Conservation (phyloP, 1,140 invertebrate genomes). For the Habropoda laboriosa region DNA sequence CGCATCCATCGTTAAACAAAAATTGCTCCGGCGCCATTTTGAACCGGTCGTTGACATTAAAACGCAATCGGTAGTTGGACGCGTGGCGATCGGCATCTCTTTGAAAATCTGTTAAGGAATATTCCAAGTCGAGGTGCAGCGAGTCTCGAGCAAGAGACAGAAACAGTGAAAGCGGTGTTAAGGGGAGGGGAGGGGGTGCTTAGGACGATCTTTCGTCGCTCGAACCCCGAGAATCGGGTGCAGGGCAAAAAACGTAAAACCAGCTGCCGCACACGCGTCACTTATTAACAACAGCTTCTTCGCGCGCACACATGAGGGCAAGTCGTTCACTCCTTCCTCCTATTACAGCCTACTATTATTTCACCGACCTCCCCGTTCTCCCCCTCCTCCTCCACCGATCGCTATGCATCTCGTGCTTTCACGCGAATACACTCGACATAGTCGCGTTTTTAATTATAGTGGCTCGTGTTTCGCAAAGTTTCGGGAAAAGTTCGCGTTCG, state of each 20-base stretch:
- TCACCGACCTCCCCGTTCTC: slow-evolving; percentile 33
- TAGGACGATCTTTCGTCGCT: slow-evolving; percentile 67
- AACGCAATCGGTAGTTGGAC: background rate
- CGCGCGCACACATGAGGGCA: slow-evolving; percentile 59
- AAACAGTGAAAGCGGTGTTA: slow-evolving; percentile 14
- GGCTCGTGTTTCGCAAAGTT: background rate
- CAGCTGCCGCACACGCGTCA: slow-evolving; percentile 78
- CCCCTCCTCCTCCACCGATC: too few relatives aligned
- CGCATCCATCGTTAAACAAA: too few relatives aligned
- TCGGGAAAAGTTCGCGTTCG: too few relatives aligned
- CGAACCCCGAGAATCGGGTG: slow-evolving; percentile 67
- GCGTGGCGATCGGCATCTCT: background rate
- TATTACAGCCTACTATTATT: slow-evolving; percentile 62
- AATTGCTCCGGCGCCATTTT: too few relatives aligned
- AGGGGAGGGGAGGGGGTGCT: slow-evolving; percentile 31
- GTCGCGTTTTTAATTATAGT: background rate
- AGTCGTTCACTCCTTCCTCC: slow-evolving; percentile 59
- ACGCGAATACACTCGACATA: background rate
- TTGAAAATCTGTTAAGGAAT: slow-evolving; percentile 13
- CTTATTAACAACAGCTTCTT: slow-evolving; percentile 75
- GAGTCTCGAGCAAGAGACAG: background rate
- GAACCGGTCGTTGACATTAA: background rate
- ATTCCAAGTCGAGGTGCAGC: slow-evolving; percentile 9
- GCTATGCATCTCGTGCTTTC: background rate
- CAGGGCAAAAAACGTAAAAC: slow-evolving; percentile 71